Evolutionary conservation across 2,888 invertebrate genomes (phyloP), one percentile per base, ranked within the genome.

Genomic region (Acrobasis repandana): DNA sequence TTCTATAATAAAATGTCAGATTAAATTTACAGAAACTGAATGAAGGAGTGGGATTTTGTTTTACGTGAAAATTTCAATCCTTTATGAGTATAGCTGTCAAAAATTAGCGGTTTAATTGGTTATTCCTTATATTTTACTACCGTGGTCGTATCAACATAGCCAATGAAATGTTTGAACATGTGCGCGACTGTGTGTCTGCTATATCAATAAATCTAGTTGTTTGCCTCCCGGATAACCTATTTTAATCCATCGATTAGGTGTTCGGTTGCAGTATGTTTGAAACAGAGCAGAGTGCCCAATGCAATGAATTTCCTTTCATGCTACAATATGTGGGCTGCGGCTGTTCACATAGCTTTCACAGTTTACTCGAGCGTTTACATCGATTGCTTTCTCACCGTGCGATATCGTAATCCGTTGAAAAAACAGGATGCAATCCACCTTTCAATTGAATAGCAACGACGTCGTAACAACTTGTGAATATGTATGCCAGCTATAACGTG

Each of bases 141-240:
- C 63, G 74, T 73, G 65, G 72, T 73, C 68, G 69, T 69, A 71
- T 69, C 68, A 56, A 64, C 63, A 63, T 64, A 62, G 66, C 67
- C 68, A 66, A 71, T 69, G 68, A 70, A 70, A 77, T 11, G 36
- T 43, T 49, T 73, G 67, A 72, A 73, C 66, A 68, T 74, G 72
- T 75, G 72, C 72, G 57, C 61, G 33, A n/a, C n/a, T 51, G 51
- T 34, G 14, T 51, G n/a, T 9, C 43, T n/a, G n/a, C 43, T 14
- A 43, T 14, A 43, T 14, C 15, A 33, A 51, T 51, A 70, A 67
- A 51, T 71, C 70, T 68, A 63, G 70, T 67, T 73, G 76, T 75
- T 76, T 73, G 69, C 69, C 74, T 75, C 79, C 76, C 70, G 72
- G 70, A 68, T 80, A 82, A 80, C 82, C 82, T 80, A 81, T 81